Conservation (phyloP, 2,888 invertebrate genomes). For the Timema podura region DNA sequence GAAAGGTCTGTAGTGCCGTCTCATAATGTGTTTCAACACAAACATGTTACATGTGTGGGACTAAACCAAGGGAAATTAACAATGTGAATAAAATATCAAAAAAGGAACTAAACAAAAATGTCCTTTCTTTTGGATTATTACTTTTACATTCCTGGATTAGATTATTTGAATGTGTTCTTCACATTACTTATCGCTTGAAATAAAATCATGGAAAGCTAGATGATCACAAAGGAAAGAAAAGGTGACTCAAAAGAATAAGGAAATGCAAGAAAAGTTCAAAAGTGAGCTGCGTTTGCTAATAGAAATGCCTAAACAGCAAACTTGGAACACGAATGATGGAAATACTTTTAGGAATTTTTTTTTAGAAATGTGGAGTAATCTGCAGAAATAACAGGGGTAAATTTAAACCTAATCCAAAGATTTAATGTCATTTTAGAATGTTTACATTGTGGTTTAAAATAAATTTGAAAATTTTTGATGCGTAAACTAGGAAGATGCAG, state of each 20-base stretch:
- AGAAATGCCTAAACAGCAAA: too few species aligned
- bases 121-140: too few species aligned
- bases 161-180: too few species aligned
- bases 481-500: not conserved
- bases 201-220: too few species aligned
- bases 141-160: too few species aligned
- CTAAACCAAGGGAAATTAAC: not conserved
- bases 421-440: not conserved
- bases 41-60: constrained; percentile 3
- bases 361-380: not conserved
- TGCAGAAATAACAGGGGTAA: not conserved
- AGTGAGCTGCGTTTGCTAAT: too few species aligned
- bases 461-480: not conserved
- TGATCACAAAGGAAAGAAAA: too few species aligned
- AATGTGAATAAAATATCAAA: not conserved
- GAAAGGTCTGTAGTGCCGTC: not conserved
- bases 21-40: constrained; percentile 5
- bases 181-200: too few species aligned
- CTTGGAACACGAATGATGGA: too few species aligned
- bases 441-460: not conserved
- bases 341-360: not conserved
- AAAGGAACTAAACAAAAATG: not conserved
- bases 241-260: too few species aligned
- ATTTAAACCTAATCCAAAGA: not conserved
- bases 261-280: too few species aligned